Evolutionary conservation across 2,888 invertebrate species (phyloP).

Genomic region (Eutolmus rufibarbis): DNA sequence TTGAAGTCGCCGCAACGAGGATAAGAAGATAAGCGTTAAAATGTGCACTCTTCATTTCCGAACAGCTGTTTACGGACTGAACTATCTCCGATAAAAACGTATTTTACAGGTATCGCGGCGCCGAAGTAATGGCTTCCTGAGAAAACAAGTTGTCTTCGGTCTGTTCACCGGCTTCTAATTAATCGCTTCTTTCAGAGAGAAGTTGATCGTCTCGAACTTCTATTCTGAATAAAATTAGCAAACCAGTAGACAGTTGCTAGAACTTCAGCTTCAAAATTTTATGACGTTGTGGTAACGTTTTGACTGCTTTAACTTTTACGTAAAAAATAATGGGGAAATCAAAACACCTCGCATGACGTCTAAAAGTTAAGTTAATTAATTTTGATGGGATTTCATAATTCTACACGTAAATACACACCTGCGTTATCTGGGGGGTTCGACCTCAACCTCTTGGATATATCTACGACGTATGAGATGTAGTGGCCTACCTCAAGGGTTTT

Average conservation of each 20-base stretch:
- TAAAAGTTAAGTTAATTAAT: not conserved
- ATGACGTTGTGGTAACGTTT: not conserved
- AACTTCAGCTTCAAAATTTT: not conserved
- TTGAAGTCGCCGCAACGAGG: not conserved
- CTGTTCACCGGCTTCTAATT: not conserved
- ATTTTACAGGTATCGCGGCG: not conserved
- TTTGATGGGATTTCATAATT: not conserved
- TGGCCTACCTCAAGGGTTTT: not conserved
- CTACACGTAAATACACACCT: not conserved
- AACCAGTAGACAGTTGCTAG: not conserved
- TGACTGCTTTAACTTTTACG: not conserved
- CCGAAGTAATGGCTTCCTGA: not conserved
- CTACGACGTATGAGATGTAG: not conserved
- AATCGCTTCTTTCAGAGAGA: not conserved
- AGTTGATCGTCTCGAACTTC: not conserved
- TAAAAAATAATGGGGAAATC: not conserved
- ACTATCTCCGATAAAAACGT: not conserved
- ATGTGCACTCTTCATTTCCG: not conserved
- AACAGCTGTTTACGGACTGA: not conserved
- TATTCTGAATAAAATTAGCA: not conserved
- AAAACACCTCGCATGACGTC: not conserved
- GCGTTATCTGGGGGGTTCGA: not conserved
- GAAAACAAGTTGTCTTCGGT: not conserved
- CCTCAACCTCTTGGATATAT: not conserved
- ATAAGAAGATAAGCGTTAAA: not conserved